These are phyloP conservation scores for Lucinisca nassula DNA, from an alignment of 2,888 invertebrate species.

Conservation along the genomic window DNA sequence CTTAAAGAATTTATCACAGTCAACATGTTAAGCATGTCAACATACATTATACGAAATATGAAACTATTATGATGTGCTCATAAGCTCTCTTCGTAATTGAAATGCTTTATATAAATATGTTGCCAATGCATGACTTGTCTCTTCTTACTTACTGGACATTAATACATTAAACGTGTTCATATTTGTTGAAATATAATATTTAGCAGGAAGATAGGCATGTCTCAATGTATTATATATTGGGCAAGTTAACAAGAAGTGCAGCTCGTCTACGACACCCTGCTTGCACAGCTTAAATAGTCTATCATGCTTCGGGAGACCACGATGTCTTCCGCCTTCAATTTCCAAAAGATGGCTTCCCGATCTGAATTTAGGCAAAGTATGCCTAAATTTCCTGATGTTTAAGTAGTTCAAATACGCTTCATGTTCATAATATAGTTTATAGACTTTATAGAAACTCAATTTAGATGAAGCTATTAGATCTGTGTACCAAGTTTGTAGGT, in stretches of 20 bases:
- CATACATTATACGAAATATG: no score
- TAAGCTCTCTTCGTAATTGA: no score
- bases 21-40: no score
- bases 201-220: background rate
- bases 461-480: background rate
- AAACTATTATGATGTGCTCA: no score
- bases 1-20: no score
- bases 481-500: background rate
- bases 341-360: conserved; percentile 1
- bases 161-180: background rate
- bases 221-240: background rate
- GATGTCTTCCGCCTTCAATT: conserved; percentile 23
- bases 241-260: background rate
- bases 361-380: background rate
- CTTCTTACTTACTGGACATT: background rate
- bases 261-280: background rate
- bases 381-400: background rate
- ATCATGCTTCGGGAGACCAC: background rate
- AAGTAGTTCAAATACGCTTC: background rate
- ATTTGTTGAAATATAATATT: background rate
- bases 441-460: background rate
- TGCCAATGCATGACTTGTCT: background rate
- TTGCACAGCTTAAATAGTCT: background rate
- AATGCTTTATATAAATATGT: background rate
- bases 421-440: background rate